These are phyloP conservation scores for Drosophila sordidula DNA, from an alignment of 2,888 invertebrate genomes.

Conservation along the genomic window DNA sequence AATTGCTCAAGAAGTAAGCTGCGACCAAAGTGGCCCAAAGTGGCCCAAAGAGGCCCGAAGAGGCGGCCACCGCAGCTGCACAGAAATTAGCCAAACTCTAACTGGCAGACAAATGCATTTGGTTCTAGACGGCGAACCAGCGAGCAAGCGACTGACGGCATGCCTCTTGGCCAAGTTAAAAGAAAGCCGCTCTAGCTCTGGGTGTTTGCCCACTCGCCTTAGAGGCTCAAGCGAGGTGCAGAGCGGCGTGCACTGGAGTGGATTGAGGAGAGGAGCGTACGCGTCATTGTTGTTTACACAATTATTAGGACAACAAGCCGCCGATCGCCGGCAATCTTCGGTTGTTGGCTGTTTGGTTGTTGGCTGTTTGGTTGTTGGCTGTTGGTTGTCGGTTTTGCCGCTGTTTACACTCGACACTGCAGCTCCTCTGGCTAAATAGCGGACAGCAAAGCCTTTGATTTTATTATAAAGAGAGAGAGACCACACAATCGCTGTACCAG, in stretches of 20 bases:
- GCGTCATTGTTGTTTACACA: constrained; percentile 84
- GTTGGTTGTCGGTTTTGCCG: constrained; percentile 43
- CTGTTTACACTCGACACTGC: constrained; percentile 43
- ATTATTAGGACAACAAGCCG: constrained; percentile 83
- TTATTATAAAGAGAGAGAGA: constrained; percentile 34
- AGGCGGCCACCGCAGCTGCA: constrained; percentile 56
- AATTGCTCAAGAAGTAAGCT: constrained; percentile 77
- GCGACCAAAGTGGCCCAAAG: constrained; percentile 50
- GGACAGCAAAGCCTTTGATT: constrained; percentile 50
- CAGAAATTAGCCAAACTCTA: constrained; percentile 82
- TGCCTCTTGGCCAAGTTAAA: constrained; percentile 69
- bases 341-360: constrained; percentile 26
- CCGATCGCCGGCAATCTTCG: constrained; percentile 68
- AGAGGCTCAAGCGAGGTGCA: constrained; percentile 29
- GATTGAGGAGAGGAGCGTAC: constrained; percentile 48
- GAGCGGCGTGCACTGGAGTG: background rate
- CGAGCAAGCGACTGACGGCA: constrained; percentile 29
- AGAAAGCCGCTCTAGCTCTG: constrained; percentile 65
- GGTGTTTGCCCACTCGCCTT: constrained; percentile 62
- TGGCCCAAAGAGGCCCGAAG: constrained; percentile 44
- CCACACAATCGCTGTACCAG: constrained; percentile 47
- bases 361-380: constrained; percentile 37
- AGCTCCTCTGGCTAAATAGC: constrained; percentile 39
- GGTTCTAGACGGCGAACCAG: constrained; percentile 59
- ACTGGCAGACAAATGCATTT: constrained; percentile 78